Evolutionary conservation across 1,140 invertebrate species (phyloP).

Genomic region (Doryteuthis pealeii): DNA sequence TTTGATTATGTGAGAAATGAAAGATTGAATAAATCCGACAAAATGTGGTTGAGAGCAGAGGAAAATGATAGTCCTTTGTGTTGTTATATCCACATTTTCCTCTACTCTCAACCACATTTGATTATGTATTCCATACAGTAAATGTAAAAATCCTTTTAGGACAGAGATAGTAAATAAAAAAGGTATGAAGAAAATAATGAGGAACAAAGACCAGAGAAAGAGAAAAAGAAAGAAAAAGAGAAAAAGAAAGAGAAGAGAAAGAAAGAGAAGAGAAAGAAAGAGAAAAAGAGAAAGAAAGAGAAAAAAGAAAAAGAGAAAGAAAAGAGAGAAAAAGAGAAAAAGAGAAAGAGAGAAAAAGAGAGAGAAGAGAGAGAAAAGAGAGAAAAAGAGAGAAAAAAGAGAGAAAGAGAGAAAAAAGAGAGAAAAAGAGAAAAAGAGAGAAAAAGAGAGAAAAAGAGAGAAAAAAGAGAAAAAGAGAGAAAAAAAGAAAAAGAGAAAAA

Average conservation of each 20-base stretch:
- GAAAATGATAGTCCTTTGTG: too few species aligned
- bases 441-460: not conserved
- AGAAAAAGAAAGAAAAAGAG: not conserved
- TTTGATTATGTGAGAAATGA: too few species aligned
- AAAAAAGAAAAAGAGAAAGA: not conserved
- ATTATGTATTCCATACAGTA: too few species aligned
- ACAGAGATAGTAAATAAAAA: not conserved
- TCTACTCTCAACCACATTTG: too few species aligned
- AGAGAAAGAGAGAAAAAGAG: constrained; percentile 11
- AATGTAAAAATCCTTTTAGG: too few species aligned
- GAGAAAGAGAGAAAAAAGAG: not conserved
- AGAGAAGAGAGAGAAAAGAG: constrained; percentile 9
- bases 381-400: not conserved
- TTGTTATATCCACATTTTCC: too few species aligned
- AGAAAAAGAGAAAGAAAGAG: not conserved
- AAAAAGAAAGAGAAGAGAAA: constrained; percentile 11
- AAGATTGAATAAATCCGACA: too few species aligned
- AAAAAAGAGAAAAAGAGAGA: not conserved
- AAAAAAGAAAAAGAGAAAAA: not conserved
- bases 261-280: not conserved
- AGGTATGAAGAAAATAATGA: constrained; percentile 4
- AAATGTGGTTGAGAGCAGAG: too few species aligned
- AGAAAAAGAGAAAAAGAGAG: not conserved
- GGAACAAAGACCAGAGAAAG: not conserved
- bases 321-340: not conserved